phyloP scores from a whole-genome alignment of 2,888 invertebrate genomes.

The Platycheirus albimanus region DNA sequence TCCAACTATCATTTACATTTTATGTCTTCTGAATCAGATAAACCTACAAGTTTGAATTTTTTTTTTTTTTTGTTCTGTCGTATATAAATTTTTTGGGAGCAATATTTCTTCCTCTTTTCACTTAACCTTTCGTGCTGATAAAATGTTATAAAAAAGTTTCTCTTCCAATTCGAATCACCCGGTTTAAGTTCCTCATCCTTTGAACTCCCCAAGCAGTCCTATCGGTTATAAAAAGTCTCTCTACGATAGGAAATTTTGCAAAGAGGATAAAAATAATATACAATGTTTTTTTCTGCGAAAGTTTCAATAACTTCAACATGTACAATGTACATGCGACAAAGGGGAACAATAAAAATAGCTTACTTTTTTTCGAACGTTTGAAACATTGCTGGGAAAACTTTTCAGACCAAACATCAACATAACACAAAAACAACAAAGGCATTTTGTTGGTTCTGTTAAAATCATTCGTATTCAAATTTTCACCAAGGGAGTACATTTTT shows the following conservation, averaged over 20 bases:
- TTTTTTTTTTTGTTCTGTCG: slow-evolving; percentile 9
- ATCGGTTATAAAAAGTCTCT: slow-evolving; percentile 63
- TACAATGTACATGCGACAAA: slow-evolving; percentile 71
- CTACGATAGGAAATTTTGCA: slow-evolving; percentile 38
- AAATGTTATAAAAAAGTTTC: slow-evolving; percentile 48
- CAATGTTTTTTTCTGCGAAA: slow-evolving; percentile 47
- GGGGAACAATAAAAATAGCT: slow-evolving; percentile 60
- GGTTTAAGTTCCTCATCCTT: slow-evolving; percentile 25
- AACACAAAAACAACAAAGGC: too few species aligned
- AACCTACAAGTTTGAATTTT: slow-evolving; percentile 35
- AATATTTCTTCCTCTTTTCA: slow-evolving; percentile 41
- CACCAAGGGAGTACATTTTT: too few species aligned
- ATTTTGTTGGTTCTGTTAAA: too few species aligned
- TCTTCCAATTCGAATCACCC: slow-evolving; percentile 44
- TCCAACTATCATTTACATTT: slow-evolving; percentile 62
- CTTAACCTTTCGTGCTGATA: slow-evolving; percentile 63
- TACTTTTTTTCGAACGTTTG: slow-evolving; percentile 3
- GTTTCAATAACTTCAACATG: slow-evolving; percentile 72
- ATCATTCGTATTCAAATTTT: too few species aligned
- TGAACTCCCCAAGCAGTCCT: slow-evolving; percentile 50
- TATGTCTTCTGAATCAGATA: slow-evolving; percentile 36
- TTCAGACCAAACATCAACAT: too few species aligned
- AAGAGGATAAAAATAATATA: slow-evolving; percentile 47
- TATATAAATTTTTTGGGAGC: not conserved
- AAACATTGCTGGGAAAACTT: slow-evolving; percentile 45